Base-by-base conservation (phyloP, 2,113 vertebrate species). In the Isichthys henryi region DNA sequence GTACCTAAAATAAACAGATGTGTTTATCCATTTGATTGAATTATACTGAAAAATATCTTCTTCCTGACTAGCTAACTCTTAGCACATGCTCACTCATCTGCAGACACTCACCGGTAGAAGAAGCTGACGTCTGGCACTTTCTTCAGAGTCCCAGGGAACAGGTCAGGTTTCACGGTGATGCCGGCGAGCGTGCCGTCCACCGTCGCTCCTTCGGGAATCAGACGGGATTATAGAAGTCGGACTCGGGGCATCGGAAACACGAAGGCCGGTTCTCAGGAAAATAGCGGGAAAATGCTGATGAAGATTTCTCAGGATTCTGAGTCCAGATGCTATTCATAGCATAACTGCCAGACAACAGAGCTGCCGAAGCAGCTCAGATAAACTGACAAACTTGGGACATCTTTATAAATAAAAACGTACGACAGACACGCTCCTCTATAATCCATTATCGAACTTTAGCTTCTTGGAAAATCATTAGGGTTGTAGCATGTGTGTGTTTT, bases 51-150 rank as follows among this genome's bases (percentile, higher is more conserved):
- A 35, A 62, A 45, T 9, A 19, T 19, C 50, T 80, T 5, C 74
- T 80, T 80, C 31, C 74, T 80, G 74, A 7, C 74, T 19, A 43
- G 74, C 74, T 80, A 80, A 43, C 74, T 0, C 35, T 39, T 80
- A 39, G 15, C n/a, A 15, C 31, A 80, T 43, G 45, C 82, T 46
- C 15, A 7, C 27, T 52, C 43, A 8, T 77, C 66, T 50, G 48
- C 49, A 82, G 4, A 27, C 85, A 45, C 88, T 94, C 95, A 97
- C 96, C 95, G 96, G 93, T 95, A 97, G 95, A 96, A 97, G 94
- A 97, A 97, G 94, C 97, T 94, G 3, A 97, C 95, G 90, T 97
- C 96, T 0, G 93, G 95, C 90, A 95, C 89, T 92, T 95, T 96
- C 89, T 91, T 95, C 62, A 91, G 90, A 90, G 95, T 90, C 15